Conservation (phyloP, 35 echinoderm and acorn worm species). For the Heliocidaris tuberculata region DNA sequence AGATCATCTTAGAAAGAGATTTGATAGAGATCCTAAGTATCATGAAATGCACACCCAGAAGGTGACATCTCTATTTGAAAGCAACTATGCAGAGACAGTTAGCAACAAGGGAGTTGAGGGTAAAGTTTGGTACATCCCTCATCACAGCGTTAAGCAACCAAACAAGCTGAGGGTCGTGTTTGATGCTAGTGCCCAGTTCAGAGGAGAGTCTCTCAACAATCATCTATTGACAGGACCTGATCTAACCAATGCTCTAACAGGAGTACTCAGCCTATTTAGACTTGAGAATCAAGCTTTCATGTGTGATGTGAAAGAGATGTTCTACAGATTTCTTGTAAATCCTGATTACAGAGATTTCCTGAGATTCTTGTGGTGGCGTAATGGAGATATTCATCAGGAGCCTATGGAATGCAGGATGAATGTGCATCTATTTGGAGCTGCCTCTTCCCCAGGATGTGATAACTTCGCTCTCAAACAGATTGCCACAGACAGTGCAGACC, state of each 20-base stretch:
- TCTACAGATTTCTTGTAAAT: conserved; percentile 50
- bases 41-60: conserved; percentile 36
- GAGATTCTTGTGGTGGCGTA: conserved; percentile 67
- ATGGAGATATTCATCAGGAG: conserved; percentile 48
- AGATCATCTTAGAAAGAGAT: conserved; percentile 43
- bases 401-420: conserved; percentile 57
- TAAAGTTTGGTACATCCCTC: conserved; percentile 73
- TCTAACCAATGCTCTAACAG: conserved; percentile 66
- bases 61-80: conserved; percentile 57
- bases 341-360: conserved; percentile 55
- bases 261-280: too few relatives aligned
- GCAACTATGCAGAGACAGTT: conserved; percentile 63
- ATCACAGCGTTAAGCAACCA: conserved; percentile 72
- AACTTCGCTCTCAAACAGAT: conserved; percentile 65
- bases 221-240: conserved; percentile 71
- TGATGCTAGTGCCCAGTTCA: conserved; percentile 66
- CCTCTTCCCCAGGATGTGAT: too few relatives aligned
- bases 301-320: conserved; percentile 66
- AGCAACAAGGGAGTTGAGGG: neutral
- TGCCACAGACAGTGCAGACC: conserved; percentile 43
- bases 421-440: conserved; percentile 63
- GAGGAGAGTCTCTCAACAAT: conserved; percentile 65
- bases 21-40: conserved; percentile 54
- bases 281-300: conserved; percentile 64
- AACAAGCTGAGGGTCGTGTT: conserved; percentile 65